Conservation (phyloP, 1,140 invertebrate genomes). For the Aplysia californica region DNA sequence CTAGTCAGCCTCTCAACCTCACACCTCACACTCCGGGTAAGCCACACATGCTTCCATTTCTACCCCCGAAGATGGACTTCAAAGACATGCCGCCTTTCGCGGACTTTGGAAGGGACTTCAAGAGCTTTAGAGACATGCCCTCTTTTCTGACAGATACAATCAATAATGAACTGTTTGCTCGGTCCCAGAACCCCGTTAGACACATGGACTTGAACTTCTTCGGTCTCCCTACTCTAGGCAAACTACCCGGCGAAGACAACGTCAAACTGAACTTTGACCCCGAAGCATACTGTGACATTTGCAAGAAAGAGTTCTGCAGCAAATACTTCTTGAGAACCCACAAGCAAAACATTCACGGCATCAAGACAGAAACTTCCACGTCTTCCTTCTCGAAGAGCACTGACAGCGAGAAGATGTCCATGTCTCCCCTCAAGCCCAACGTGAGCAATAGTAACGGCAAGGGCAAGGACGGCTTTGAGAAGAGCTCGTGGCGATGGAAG, state of each 20-base stretch:
- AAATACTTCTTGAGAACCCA: conserved; percentile 64
- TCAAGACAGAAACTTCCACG: conserved; percentile 39
- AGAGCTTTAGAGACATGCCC: conserved; percentile 30
- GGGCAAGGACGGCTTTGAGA: conserved; percentile 38
- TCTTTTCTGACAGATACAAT: conserved; percentile 30
- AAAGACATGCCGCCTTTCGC: conserved; percentile 26
- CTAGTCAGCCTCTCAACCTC: conserved; percentile 20
- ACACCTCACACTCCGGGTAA: conserved; percentile 29
- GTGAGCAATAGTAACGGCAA: conserved; percentile 19
- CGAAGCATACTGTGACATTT: conserved; percentile 88
- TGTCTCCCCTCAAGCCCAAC: conserved; percentile 22
- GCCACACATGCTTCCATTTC: conserved; percentile 17
- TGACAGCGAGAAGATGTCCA: conserved; percentile 22
- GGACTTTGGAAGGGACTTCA: conserved; percentile 26
- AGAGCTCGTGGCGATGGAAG: conserved; percentile 58
- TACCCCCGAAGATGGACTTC: conserved; percentile 25
- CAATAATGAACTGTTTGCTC: conserved; percentile 28
- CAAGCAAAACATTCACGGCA: conserved; percentile 64
- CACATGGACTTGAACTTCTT: conserved; percentile 34
- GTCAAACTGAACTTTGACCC: conserved; percentile 74
- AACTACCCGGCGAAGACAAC: conserved; percentile 58
- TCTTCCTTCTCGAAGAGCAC: conserved; percentile 9
- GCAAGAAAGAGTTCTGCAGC: conserved; percentile 74
- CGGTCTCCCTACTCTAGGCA: conserved; percentile 37
- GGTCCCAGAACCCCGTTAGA: conserved; percentile 13